Evolutionary conservation across 2,113 vertebrate species (phyloP).

Genomic region (Chloropsis hardwickii): DNA sequence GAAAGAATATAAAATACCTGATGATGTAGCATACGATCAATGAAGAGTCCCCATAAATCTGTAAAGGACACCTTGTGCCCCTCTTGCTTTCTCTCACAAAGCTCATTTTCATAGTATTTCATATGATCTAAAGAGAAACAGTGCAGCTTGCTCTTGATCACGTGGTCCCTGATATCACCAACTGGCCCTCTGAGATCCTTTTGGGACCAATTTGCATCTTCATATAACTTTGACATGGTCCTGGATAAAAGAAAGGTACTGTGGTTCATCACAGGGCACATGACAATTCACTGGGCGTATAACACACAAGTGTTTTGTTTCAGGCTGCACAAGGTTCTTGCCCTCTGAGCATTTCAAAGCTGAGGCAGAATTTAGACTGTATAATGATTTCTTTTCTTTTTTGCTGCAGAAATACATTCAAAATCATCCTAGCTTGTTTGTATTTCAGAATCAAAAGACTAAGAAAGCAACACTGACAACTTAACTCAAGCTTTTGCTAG

Average conservation of each 20-base stretch:
- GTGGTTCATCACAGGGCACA: background rate
- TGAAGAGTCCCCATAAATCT: conserved; percentile 76
- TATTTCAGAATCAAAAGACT: background rate
- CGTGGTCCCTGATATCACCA: conserved; percentile 38
- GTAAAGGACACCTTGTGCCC: conserved; percentile 63
- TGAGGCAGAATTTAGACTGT: background rate
- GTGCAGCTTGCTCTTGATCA: conserved; percentile 68
- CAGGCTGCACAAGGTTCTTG: rapidly evolving
- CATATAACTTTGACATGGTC: conserved; percentile 78
- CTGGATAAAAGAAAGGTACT: conserved; percentile 47
- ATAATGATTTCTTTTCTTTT: background rate
- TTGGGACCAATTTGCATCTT: conserved; percentile 80
- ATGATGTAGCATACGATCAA: conserved; percentile 56
- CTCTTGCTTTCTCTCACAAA: conserved; percentile 52
- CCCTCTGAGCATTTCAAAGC: background rate
- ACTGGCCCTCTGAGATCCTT: conserved; percentile 61
- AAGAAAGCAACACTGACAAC: background rate
- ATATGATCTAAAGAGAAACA: conserved; percentile 62
- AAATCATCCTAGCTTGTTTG: background rate
- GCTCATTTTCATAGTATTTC: conserved; percentile 61
- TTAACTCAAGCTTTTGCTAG: background rate
- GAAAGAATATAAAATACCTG: conserved; percentile 20
- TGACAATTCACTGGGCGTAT: background rate
- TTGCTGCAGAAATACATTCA: background rate
- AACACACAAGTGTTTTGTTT: background rate